Base-by-base conservation (phyloP, 2,888 invertebrate species). In the Diabrotica balteata region DNA sequence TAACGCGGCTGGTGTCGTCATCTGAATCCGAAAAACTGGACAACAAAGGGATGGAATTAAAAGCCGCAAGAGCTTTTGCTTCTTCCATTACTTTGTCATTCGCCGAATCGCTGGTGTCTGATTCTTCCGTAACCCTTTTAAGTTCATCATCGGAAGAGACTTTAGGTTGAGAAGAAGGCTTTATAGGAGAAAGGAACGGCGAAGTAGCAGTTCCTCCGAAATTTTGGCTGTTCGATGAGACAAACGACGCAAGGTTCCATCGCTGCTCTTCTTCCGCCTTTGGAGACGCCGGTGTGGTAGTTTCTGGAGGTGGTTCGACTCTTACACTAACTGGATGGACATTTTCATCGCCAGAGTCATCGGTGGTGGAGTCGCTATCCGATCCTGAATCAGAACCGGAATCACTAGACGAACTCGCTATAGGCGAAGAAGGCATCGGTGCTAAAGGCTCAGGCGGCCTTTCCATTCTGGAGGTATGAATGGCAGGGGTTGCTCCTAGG, bases 341-440 rank as follows among this genome's bases (percentile, higher is more conserved):
- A 65, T 76, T 79, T 53, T 86, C 86, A 59, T 87, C 87, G 50
- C 84, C 86, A 52, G 87, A 86, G 68, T 87, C 87, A 70, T 88
- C 87, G 74, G 86, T 87, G 76, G 85, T 87, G 5, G 85, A 84
- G 68, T 86, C 85, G 57, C 79, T 86, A 62, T 88, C 89, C 1
- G 88, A 86, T 10, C 88, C 88, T 0, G 90, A 88, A 71, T 89
- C 87, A 7, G 89, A 87, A 71, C 87, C 87, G 0, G 90, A 88
- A 77, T 88, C 90, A 50, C 89, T 89, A 0, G 88, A 89, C 2
- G 90, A 90, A 86, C 76, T 88, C 85, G 78, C 88, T 86, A 77
- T 86, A 85, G 74, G 89, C 79, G 80, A 87, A 80, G 84, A 88
- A n/a, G 62, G 67, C 43, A 64, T 61, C 8, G 67, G 71, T n/a